These are phyloP conservation scores for Brachystomella parvula DNA, from an alignment of 1,140 invertebrate genomes.

Conservation along the genomic window DNA sequence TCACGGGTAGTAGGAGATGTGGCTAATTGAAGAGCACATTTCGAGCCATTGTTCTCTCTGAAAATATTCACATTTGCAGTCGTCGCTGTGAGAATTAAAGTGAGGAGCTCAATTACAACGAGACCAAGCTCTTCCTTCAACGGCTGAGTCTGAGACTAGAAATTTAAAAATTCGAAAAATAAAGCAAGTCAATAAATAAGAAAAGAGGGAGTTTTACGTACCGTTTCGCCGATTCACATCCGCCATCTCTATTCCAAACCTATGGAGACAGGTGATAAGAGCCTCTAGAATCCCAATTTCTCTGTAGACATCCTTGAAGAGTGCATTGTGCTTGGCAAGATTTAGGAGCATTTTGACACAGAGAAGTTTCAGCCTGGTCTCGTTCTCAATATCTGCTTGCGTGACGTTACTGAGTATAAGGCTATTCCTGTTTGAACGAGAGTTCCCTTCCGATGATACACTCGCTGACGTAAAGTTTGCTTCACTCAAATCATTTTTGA, in stretches of 20 bases:
- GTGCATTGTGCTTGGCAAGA: constrained; percentile 62
- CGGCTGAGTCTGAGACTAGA: constrained; percentile 20
- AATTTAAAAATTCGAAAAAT: neutral
- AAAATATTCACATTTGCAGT: constrained; percentile 84
- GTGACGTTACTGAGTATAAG: neutral
- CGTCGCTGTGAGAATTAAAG: constrained; percentile 68
- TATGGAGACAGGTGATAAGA: constrained; percentile 83
- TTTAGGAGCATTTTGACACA: constrained; percentile 40
- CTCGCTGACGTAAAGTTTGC: neutral
- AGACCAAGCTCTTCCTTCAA: constrained; percentile 68
- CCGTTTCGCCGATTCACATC: neutral
- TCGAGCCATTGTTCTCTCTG: constrained; percentile 44
- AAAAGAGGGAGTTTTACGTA: neutral
- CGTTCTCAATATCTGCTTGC: constrained; percentile 24
- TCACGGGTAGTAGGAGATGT: constrained; percentile 19
- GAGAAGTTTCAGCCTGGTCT: constrained; percentile 30
- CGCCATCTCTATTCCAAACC: constrained; percentile 69
- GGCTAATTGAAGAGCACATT: constrained; percentile 27
- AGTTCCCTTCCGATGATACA: neutral
- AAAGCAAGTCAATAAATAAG: constrained; percentile 10
- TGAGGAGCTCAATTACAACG: constrained; percentile 78
- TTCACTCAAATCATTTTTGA: constrained; percentile 29
- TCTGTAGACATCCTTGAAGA: constrained; percentile 96
- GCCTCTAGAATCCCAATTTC: constrained; percentile 97
- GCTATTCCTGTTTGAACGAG: constrained; percentile 15